Evolutionary conservation across 2,888 invertebrate genomes (phyloP).

Genomic region (Eupithecia pulchellata): DNA sequence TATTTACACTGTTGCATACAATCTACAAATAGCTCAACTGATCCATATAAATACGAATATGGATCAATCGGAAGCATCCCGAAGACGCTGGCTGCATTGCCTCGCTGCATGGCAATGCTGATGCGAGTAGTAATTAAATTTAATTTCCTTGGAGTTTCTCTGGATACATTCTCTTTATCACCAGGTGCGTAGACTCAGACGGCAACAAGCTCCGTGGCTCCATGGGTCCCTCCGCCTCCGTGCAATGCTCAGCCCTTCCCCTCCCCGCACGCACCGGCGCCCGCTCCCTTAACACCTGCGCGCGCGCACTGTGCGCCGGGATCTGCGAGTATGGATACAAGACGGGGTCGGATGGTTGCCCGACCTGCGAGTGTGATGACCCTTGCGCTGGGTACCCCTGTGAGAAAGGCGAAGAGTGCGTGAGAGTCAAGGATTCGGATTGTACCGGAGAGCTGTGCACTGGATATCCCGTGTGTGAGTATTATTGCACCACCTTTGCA

Average conservation of each 20-base stretch:
- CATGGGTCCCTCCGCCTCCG: conserved; percentile 90
- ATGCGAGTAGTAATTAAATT: too few species aligned
- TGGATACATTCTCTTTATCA: not conserved
- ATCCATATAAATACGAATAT: too few species aligned
- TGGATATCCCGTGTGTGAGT: conserved; percentile 91
- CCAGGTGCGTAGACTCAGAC: conserved; percentile 90
- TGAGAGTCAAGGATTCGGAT: conserved; percentile 88
- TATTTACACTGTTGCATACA: too few species aligned
- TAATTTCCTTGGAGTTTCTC: not conserved
- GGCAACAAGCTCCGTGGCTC: conserved; percentile 92
- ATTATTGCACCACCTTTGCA: too few species aligned
- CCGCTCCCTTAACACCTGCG: conserved; percentile 86
- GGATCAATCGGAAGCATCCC: too few species aligned
- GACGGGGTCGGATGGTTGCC: conserved; percentile 88
- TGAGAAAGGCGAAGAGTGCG: conserved; percentile 89
- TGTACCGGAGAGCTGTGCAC: conserved; percentile 88
- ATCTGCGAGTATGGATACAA: conserved; percentile 95
- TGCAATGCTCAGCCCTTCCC: conserved; percentile 85
- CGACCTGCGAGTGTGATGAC: conserved; percentile 94
- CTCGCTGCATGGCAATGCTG: too few species aligned
- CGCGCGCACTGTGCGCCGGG: conserved; percentile 90
- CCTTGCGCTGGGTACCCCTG: conserved; percentile 93
- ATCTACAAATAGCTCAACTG: too few species aligned
- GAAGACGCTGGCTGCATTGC: too few species aligned
- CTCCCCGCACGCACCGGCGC: conserved; percentile 72